Conservation (phyloP, 2,797 vertebrate genomes). For the Sebastes iracundus region DNA sequence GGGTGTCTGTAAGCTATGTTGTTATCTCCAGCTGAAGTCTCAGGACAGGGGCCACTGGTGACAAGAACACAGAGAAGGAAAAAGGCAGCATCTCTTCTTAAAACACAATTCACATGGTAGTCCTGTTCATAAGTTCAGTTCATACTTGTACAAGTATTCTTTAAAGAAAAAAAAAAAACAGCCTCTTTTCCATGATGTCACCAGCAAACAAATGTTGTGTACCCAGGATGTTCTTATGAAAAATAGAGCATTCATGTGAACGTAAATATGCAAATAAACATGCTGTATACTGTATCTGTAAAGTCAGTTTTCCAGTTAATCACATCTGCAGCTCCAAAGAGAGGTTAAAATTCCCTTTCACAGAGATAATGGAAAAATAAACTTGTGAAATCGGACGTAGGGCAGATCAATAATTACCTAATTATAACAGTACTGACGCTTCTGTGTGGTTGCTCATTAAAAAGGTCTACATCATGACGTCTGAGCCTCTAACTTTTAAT, state of each 20-base stretch:
- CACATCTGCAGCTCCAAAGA: background rate
- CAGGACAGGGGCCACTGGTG: constrained; percentile 40
- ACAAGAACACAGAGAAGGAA: constrained; percentile 25
- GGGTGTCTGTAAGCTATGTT: constrained; percentile 70
- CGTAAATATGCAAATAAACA: constrained; percentile 23
- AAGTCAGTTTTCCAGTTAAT: background rate
- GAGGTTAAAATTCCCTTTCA: background rate
- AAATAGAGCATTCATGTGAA: background rate
- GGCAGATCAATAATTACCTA: constrained; percentile 34
- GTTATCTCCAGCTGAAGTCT: constrained; percentile 75
- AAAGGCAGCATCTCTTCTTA: background rate
- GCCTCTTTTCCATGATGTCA: background rate
- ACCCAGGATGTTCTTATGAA: background rate
- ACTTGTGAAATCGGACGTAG: constrained; percentile 3
- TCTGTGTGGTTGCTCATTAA: constrained; percentile 36
- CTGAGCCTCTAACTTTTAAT: background rate
- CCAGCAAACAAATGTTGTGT: background rate
- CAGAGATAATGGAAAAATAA: constrained; percentile 16
- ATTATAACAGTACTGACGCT: background rate
- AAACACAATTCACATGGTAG: background rate
- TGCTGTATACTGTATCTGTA: background rate
- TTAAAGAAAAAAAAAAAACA: background rate
- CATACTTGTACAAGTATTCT: background rate
- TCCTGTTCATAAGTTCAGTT: background rate
- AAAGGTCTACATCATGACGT: background rate